Conservation (phyloP, 2,888 invertebrate genomes). For the Dyspetes luteomarginatus region DNA sequence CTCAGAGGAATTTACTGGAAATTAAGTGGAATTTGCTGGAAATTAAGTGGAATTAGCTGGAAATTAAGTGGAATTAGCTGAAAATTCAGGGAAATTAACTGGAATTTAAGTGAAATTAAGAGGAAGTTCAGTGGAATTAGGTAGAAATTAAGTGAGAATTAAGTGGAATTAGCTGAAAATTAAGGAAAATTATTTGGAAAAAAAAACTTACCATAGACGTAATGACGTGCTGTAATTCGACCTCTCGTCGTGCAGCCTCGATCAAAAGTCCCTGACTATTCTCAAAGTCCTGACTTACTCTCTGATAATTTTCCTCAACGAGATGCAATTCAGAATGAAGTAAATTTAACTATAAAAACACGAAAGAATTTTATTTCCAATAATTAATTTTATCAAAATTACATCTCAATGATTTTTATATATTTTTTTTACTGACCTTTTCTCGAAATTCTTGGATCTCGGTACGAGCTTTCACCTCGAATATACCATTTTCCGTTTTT, state of each 20-base stretch:
- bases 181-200: background rate
- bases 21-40: too few species aligned
- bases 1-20: too few species aligned
- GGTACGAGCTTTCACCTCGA: slow-evolving; percentile 72
- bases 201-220: slow-evolving; percentile 70
- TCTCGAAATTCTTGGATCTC: slow-evolving; percentile 72
- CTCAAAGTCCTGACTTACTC: slow-evolving; percentile 71
- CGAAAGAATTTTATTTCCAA: background rate
- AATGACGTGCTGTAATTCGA: slow-evolving; percentile 72
- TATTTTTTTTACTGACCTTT: slow-evolving; percentile 66
- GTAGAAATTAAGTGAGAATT: too few species aligned
- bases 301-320: slow-evolving; percentile 71
- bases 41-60: too few species aligned
- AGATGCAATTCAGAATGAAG: slow-evolving; percentile 70
- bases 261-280: slow-evolving; percentile 71
- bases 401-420: background rate
- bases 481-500: slow-evolving; percentile 68
- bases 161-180: background rate
- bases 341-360: slow-evolving; percentile 71
- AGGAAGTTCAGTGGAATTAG: too few species aligned
- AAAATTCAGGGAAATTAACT: too few species aligned
- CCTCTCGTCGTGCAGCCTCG: slow-evolving; percentile 71
- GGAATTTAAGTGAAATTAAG: too few species aligned
- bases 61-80: too few species aligned
- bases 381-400: background rate